Evolutionary conservation across 1,140 invertebrate species (phyloP), one percentile per base, ranked within the genome.

Genomic region (Triops cancriformis): DNA sequence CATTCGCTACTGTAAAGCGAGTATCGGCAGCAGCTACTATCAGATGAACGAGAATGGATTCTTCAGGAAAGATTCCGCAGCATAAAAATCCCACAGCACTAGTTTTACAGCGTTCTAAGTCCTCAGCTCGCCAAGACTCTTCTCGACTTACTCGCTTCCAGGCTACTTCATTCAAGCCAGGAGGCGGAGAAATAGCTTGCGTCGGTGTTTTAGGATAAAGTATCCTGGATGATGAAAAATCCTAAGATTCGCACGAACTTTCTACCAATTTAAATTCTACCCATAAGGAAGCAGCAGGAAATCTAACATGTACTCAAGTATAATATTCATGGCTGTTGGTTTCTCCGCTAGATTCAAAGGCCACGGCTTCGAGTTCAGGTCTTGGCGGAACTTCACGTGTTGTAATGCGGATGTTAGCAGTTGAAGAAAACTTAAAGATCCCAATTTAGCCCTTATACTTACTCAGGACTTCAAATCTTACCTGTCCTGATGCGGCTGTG

Each of bases 21-120:
- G 94, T 94, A 83, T 97, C 95, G 1, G 94, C 90, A 10, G 93
- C 91, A 14, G 92, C 94, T 12, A 97, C 89, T 18, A 96, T 90
- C 76, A 95, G 86, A 79, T 93, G 91, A 77, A 91, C 85, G 26
- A 95, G 87, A 72, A 93, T 89, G 77, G 94, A 92, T 14, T 89
- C 86, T 80, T 92, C 90, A 18, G 88, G 87, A 80, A 95, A 92
- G 18, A 94, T 87, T 76, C 93, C 93, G 80, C 89, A 88, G 41
- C 89, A 88, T 72, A 97, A 85, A 81, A 96, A 95, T 81, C 93
- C 94, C 2, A 96, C 88, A 78, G 96, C 90, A 73, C 91, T 91
- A 77, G 93, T 82, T 84, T 94, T 95, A 10, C 89, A 88, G 85
- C 90, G 89, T 85, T 96, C 94, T 73, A 96, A 85, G 82, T 94